phyloP scores from a whole-genome alignment of 2,888 invertebrate genomes.

The Epistrophe eligans region DNA sequence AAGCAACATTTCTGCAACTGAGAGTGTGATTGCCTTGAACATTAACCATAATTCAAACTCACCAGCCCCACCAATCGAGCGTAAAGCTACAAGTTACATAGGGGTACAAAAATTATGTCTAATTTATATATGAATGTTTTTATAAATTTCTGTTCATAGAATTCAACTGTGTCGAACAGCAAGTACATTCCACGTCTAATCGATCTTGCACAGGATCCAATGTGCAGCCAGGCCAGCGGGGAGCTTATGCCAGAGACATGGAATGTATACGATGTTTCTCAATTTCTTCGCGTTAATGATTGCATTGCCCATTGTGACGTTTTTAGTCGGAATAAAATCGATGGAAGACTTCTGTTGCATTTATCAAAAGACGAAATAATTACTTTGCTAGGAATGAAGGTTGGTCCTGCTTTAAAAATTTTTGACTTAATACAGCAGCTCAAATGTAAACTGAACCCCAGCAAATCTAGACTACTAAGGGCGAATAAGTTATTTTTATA shows the following conservation, averaged over 20 bases:
- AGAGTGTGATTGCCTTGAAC: slow-evolving; percentile 71
- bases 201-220: slow-evolving; percentile 79
- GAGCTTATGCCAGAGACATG: slow-evolving; percentile 87
- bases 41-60: slow-evolving; percentile 83
- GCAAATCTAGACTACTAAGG: slow-evolving; percentile 84
- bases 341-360: slow-evolving; percentile 91
- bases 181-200: slow-evolving; percentile 86
- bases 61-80: slow-evolving; percentile 85
- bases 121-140: background rate
- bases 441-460: slow-evolving; percentile 88
- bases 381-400: slow-evolving; percentile 95
- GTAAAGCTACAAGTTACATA: slow-evolving; percentile 87
- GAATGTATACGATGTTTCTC: slow-evolving; percentile 94
- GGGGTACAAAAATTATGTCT: slow-evolving; percentile 84
- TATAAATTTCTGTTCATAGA: slow-evolving; percentile 76
- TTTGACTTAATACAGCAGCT: slow-evolving; percentile 96
- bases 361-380: slow-evolving; percentile 96
- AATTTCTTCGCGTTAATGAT: slow-evolving; percentile 95
- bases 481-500: slow-evolving; percentile 88
- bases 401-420: slow-evolving; percentile 97
- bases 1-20: slow-evolving; percentile 53
- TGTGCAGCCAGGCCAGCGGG: slow-evolving; percentile 54
- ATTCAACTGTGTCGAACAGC: slow-evolving; percentile 84
- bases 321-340: slow-evolving; percentile 89
- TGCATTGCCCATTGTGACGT: slow-evolving; percentile 89